These are phyloP conservation scores for Lasius fuliginosus DNA, from an alignment of 2,888 invertebrate genomes.

Conservation along the genomic window DNA sequence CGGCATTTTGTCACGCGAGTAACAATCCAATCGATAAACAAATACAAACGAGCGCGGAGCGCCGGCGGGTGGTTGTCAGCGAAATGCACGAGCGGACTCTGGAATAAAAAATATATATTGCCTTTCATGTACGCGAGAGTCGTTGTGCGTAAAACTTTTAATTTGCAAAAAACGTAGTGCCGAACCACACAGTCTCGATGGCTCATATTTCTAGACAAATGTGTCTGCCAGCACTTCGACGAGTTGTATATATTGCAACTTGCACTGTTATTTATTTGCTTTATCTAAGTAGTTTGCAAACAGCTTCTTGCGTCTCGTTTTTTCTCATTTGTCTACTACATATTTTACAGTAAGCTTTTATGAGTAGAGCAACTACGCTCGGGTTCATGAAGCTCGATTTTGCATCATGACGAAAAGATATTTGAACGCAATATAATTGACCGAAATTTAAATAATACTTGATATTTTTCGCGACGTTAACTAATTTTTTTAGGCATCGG, in stretches of 20 bases:
- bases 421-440: background rate
- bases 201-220: constrained; percentile 53
- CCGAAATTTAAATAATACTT: constrained; percentile 9
- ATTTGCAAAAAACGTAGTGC: constrained; percentile 53
- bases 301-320: background rate
- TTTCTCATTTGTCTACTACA: background rate
- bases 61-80: constrained; percentile 55
- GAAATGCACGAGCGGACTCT: constrained; percentile 31
- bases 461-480: constrained; percentile 14
- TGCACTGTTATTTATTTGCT: constrained; percentile 48
- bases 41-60: constrained; percentile 49
- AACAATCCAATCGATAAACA: constrained; percentile 56
- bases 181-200: constrained; percentile 45
- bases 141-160: constrained; percentile 50
- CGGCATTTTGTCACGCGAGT: constrained; percentile 51
- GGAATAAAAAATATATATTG: constrained; percentile 51
- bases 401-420: background rate
- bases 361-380: background rate
- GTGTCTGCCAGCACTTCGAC: constrained; percentile 41
- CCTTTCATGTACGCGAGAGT: constrained; percentile 41
- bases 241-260: constrained; percentile 49
- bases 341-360: constrained; percentile 9
- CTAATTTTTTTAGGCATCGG: constrained; percentile 5
- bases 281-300: constrained; percentile 26
- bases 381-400: constrained; percentile 1